Evolutionary conservation across 2,113 vertebrate species (phyloP), one percentile per base, ranked within the genome.

Genomic region (Diadophis punctatus): DNA sequence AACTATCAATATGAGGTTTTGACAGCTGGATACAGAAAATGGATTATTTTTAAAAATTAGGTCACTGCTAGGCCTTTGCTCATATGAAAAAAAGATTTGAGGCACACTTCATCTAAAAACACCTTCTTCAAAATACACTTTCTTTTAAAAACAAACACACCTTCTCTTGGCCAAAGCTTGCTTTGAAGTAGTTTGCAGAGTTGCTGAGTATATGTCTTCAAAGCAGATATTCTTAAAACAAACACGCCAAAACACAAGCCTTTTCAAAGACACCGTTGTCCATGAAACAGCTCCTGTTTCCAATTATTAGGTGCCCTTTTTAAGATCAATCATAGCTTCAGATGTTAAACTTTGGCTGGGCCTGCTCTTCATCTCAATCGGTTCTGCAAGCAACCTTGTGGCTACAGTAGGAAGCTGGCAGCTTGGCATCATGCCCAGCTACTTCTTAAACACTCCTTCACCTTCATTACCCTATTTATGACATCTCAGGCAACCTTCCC

Each of bases 31-130:
- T 93, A 93, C 94, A 95, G 56, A 93, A 87, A 93, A 93, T 93
- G 96, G 96, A 95, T 95, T 91, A 93, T 91, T 97, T 97, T 95
- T 95, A 56, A 92, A 95, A 95, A 95, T 96, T 68, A 96, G 94
- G 93, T 96, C 93, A 85, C 88, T 92, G 92, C 80, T 87, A 74
- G 46, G 63, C 89, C 58, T 93, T 49, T 86, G 86, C 53, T 93
- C 95, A 84, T 91, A 95, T 92, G 92, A 95, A 96, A 96, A 90
- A 63, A 92, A 52, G 39, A 48, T 90, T 22, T 27, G 95, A 97
- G 94, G 93, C 63, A 60, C 74, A 43, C 95, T 84, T 96, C 96
- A 94, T 53, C 91, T 92, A 86, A 93, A 96, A 93, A 94, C 90
- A 93, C 93, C 95, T 93, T 95, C 52, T 93, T 92, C 93, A 96